These are phyloP conservation scores for Drosophila kanekoi DNA, from an alignment of 2,888 invertebrate species.

Conservation along the genomic window DNA sequence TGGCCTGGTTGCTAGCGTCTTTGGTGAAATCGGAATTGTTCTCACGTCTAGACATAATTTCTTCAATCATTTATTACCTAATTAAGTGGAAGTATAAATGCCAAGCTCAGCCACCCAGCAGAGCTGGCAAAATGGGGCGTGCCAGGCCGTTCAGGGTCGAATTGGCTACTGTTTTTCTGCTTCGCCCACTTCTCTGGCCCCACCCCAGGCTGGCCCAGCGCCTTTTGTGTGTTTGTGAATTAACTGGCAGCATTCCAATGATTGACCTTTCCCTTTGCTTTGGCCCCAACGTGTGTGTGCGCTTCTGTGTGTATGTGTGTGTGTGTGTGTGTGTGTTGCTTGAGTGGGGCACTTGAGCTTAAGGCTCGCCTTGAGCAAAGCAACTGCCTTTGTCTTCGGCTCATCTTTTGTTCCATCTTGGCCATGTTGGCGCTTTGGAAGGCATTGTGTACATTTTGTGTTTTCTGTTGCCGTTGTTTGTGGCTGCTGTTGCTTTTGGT, in stretches of 20 bases:
- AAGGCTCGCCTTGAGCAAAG: slow-evolving; percentile 70
- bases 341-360: slow-evolving; percentile 61
- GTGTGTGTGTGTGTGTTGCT: slow-evolving; percentile 26
- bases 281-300: slow-evolving; percentile 7
- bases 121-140: slow-evolving; percentile 48
- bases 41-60: slow-evolving; percentile 86
- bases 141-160: slow-evolving; percentile 47
- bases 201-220: slow-evolving; percentile 14
- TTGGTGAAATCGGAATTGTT: slow-evolving; percentile 79
- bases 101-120: slow-evolving; percentile 67
- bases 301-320: no score
- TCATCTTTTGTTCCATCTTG: slow-evolving; percentile 72
- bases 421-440: slow-evolving; percentile 27
- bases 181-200: slow-evolving; percentile 8
- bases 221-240: slow-evolving; percentile 73
- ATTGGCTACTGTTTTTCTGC: slow-evolving; percentile 42
- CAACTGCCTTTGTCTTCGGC: slow-evolving; percentile 71
- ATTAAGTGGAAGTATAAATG: slow-evolving; percentile 85
- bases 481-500: slow-evolving; percentile 30
- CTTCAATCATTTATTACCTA: slow-evolving; percentile 85
- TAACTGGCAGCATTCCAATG: slow-evolving; percentile 78
- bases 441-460: slow-evolving; percentile 66
- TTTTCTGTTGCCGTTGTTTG: slow-evolving; percentile 47
- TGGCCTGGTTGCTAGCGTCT: slow-evolving; percentile 25
- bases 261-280: slow-evolving; percentile 69